phyloP scores from a whole-genome alignment of 2,888 invertebrate genomes.

The Bibio marci region DNA sequence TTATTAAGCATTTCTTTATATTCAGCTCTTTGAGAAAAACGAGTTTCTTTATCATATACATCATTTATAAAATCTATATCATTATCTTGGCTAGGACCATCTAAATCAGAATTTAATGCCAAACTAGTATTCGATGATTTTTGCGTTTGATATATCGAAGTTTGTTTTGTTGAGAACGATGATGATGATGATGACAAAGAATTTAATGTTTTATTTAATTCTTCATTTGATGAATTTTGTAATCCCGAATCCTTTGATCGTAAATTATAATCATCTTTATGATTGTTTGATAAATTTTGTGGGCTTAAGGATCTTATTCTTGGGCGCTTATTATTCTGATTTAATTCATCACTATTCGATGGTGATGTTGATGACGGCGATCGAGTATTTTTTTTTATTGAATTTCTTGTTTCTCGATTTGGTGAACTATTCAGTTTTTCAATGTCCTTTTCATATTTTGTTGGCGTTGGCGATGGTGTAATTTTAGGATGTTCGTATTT shows the following conservation, averaged over 20 bases:
- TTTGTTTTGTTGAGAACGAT: slow-evolving; percentile 9
- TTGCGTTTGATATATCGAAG: slow-evolving; percentile 1
- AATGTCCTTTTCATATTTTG: background rate
- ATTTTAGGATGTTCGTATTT: slow-evolving; percentile 31
- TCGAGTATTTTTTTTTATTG: too few species aligned
- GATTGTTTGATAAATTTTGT: too few species aligned
- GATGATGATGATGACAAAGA: slow-evolving; percentile 8
- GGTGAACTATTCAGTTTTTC: too few species aligned
- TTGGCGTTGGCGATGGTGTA: background rate
- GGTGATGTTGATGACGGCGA: background rate
- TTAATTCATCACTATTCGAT: too few species aligned
- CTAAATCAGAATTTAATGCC: background rate
- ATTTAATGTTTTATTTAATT: slow-evolving; percentile 3
- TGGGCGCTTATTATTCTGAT: too few species aligned
- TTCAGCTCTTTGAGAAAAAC: slow-evolving; percentile 21
- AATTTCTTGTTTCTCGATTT: too few species aligned
- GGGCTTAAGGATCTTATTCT: too few species aligned
- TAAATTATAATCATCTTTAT: too few species aligned
- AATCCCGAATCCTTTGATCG: too few species aligned
- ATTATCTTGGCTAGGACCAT: slow-evolving; percentile 13
- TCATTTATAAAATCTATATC: slow-evolving; percentile 15
- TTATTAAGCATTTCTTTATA: slow-evolving; percentile 32
- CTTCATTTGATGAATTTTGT: too few species aligned
- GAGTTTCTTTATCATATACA: slow-evolving; percentile 18
- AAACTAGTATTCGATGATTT: too few species aligned